Conservation (phyloP, 2,888 invertebrate genomes). For the Drosophila acutilabella region DNA sequence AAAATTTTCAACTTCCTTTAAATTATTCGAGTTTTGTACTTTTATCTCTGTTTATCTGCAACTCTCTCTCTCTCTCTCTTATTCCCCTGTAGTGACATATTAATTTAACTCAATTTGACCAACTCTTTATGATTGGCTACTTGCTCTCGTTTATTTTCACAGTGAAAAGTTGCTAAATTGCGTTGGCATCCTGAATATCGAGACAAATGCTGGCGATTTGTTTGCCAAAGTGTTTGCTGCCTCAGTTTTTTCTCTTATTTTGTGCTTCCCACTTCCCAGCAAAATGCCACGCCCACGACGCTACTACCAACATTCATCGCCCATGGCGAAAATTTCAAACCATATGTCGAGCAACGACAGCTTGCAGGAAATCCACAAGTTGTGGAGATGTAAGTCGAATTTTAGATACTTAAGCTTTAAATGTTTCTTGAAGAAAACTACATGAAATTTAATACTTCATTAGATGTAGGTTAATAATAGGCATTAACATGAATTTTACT, state of each 20-base stretch:
- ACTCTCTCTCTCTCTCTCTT: neutral
- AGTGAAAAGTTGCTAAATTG: conserved; percentile 26
- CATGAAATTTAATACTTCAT: no score
- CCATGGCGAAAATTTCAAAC: conserved; percentile 8
- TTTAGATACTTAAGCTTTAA: neutral
- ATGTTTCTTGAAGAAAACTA: no score
- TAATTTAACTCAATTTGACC: conserved; percentile 17
- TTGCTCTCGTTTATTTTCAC: conserved; percentile 4
- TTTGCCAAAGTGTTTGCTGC: neutral
- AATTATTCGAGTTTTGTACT: conserved; percentile 10
- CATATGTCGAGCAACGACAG: conserved; percentile 9
- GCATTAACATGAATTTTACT: no score
- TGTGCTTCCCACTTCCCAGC: conserved; percentile 24
- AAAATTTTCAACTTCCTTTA: neutral
- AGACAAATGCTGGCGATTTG: conserved; percentile 11
- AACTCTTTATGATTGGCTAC: conserved; percentile 44
- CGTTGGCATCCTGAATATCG: conserved; percentile 28
- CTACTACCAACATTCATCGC: conserved; percentile 24
- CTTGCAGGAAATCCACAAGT: neutral
- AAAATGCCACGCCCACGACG: conserved; percentile 41
- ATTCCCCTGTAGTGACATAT: neutral
- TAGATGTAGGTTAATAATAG: no score
- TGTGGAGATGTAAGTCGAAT: neutral
- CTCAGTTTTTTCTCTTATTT: conserved; percentile 1
- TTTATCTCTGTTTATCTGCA: neutral